phyloP scores from a whole-genome alignment of 2,797 vertebrate species.

The Corythornis leucogaster region DNA sequence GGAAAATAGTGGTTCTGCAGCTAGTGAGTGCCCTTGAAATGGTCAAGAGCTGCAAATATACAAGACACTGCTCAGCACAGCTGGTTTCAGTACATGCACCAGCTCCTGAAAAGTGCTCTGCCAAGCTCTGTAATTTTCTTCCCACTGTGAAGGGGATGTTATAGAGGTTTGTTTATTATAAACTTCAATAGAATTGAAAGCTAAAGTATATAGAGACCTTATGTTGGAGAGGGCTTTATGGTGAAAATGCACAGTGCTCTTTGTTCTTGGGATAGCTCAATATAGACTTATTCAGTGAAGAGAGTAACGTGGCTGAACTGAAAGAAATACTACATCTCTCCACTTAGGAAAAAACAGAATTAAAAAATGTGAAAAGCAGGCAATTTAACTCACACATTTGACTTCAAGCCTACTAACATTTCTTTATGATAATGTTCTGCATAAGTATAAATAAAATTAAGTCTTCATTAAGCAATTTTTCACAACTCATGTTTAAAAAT shows the following conservation, averaged over 20 bases:
- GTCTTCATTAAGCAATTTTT: background rate
- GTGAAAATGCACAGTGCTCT: background rate
- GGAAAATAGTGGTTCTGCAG: slow-evolving; percentile 1
- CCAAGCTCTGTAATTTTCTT: slow-evolving; percentile 13
- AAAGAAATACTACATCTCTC: background rate
- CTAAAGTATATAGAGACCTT: background rate
- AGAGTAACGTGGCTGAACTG: background rate
- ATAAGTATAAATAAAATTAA: background rate
- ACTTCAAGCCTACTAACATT: background rate
- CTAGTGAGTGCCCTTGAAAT: slow-evolving; percentile 20
- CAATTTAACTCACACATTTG: background rate
- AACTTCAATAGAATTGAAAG: slow-evolving; percentile 6
- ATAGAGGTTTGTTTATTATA: slow-evolving; percentile 40
- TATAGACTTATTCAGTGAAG: background rate
- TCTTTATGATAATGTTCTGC: background rate
- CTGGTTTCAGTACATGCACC: background rate
- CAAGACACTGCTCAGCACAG: background rate
- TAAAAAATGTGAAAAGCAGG: background rate
- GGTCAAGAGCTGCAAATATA: background rate
- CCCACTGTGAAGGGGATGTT: background rate
- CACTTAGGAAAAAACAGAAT: slow-evolving; percentile 6
- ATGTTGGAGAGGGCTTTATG: background rate
- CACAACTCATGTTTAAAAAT: background rate
- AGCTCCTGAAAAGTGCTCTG: slow-evolving; percentile 10
- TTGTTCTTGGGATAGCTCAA: slow-evolving; percentile 4